Percentiles rank a stretch among this genome's conserved stretches.
Conservation (phyloP, 2,113 vertebrate genomes). For the Murina feae region DNA sequence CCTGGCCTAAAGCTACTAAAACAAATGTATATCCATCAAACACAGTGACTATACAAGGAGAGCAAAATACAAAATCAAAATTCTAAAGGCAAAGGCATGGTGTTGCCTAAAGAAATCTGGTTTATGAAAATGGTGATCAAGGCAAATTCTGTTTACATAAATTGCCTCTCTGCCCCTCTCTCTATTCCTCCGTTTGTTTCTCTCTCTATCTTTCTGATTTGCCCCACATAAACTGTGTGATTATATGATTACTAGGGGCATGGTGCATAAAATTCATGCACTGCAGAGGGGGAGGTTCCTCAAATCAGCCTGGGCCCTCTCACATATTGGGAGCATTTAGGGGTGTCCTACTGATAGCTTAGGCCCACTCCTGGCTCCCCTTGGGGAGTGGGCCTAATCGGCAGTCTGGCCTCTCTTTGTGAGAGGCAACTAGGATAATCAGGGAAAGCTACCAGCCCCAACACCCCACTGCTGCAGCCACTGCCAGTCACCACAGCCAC, state of each 20-base stretch:
- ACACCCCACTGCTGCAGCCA: no score
- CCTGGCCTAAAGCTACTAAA: not conserved
- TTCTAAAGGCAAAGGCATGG: not conserved
- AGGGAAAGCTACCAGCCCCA: no score
- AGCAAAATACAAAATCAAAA: not conserved
- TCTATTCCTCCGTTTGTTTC: not conserved
- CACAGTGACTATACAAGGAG: not conserved
- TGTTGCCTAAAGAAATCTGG: not conserved
- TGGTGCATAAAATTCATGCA: no score
- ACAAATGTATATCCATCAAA: not conserved
- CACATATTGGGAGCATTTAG: no score
- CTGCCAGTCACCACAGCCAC: no score
- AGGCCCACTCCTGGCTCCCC: no score
- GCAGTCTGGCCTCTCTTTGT: no score
- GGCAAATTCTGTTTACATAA: not conserved
- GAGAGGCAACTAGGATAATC: no score
- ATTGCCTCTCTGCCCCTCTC: not conserved
- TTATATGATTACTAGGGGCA: not conserved
- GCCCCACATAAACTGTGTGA: not conserved
- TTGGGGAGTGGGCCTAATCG: no score
- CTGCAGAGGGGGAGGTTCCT: no score
- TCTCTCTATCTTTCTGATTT: not conserved
- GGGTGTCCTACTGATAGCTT: no score
- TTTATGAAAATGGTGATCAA: not conserved
- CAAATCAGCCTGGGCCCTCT: no score